Evolutionary conservation across 2,797 vertebrate species (phyloP), one percentile per base, ranked within the genome.

Genomic region (Pangasius mekongensis): DNA sequence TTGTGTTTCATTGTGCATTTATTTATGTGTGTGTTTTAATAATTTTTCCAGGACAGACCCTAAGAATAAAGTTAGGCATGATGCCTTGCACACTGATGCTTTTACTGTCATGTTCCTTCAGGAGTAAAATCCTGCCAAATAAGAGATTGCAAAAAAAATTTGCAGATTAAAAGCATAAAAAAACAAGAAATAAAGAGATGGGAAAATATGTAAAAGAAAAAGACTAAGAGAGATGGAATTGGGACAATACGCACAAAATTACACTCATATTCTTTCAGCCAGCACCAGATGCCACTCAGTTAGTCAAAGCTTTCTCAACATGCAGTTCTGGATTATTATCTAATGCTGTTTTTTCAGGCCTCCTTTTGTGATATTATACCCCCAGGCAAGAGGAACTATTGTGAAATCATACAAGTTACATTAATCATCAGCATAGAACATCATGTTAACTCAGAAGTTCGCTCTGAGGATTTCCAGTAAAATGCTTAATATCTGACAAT

Each of bases 391-490:
- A 92, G 81, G 82, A 94, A 95, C 91, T 91, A 93, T 92, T 93
- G 89, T 93, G 89, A 92, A 93, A 90, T 87, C 86, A 92, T 89
- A 69, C 88, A 89, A 92, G 91, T 91, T 91, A 88, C 89, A 93
- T 94, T 93, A 93, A 94, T 95, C 94, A 93, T 93, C 87, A 77
- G 74, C 89, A 69, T 91, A 90, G 90, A 88, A 92, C 56, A 86
- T 93, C 85, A 91, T 84, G 74, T 86, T 89, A 91, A 92, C 84
- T 90, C 90, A 87, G 73, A 91, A 88, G 85, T 87, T 81, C 0
- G n/a, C 88, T 92, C 91, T 91, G 82, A 92, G 88, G 87, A 92
- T 82, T 90, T 92, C 73, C 39, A 67, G 39, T 56, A 76, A 91
- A 89, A 73, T 49, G 49, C 16, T 91, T 80, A 92, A 90, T 86